These are phyloP conservation scores for Synanthedon formicaeformis DNA, from an alignment of 2,888 invertebrate species.

Conservation along the genomic window DNA sequence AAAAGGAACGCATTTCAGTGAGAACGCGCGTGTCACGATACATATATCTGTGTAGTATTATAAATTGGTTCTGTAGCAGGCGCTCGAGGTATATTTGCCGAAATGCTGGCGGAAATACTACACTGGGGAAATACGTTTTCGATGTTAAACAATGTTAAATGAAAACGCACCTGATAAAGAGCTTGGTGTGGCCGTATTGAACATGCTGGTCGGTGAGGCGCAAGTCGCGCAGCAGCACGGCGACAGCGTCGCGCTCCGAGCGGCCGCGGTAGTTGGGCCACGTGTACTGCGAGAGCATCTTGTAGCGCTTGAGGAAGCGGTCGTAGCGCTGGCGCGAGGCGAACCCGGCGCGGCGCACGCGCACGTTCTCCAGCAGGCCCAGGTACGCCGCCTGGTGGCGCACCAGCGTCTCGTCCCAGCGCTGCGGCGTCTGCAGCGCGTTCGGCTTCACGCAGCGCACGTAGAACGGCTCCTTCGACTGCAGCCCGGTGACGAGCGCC, in stretches of 20 bases:
- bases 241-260: slow-evolving; percentile 83
- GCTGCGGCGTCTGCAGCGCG: slow-evolving; percentile 87
- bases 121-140: too few species aligned
- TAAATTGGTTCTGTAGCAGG: too few species aligned
- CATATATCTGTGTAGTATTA: too few species aligned
- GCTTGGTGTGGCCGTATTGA: slow-evolving; percentile 94
- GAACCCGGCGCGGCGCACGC: slow-evolving; percentile 96
- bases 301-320: slow-evolving; percentile 93
- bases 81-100: too few species aligned
- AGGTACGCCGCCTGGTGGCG: slow-evolving; percentile 85
- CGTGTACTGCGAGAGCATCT: slow-evolving; percentile 94
- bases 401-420: slow-evolving; percentile 86
- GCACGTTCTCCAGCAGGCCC: slow-evolving; percentile 94
- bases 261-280: slow-evolving; percentile 95
- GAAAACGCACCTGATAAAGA: slow-evolving; percentile 82
- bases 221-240: slow-evolving; percentile 85
- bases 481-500: slow-evolving; percentile 86
- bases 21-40: too few species aligned
- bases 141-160: too few species aligned
- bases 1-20: too few species aligned
- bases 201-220: slow-evolving; percentile 78
- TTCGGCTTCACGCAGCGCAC: slow-evolving; percentile 98
- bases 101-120: too few species aligned
- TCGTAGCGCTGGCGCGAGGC: slow-evolving; percentile 96
- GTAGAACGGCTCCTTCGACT: slow-evolving; percentile 95